Conservation (phyloP, 2,113 vertebrate species). For the Ictalurus punctatus region DNA sequence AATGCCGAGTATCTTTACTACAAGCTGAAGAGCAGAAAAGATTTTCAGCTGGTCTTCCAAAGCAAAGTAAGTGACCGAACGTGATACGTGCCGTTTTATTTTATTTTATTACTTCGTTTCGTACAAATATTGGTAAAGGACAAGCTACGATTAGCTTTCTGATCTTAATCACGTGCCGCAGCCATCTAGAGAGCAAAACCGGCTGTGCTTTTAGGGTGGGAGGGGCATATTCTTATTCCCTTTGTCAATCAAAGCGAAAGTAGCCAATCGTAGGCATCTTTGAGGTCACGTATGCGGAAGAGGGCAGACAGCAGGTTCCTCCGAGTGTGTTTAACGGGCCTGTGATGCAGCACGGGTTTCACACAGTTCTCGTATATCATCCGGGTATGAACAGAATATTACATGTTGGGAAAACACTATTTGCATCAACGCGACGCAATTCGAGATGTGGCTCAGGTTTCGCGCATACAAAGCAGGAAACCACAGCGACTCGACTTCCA, state of each 20-base stretch:
- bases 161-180: not conserved
- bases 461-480: not conserved
- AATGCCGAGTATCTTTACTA: slow-evolving; percentile 72
- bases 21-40: slow-evolving; percentile 66
- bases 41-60: slow-evolving; percentile 72
- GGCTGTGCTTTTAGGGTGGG: not conserved
- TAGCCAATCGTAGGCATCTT: not conserved
- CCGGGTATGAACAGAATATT: not conserved
- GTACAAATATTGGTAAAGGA: not conserved
- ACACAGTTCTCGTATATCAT: not conserved
- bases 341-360: not conserved
- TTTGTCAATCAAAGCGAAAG: not conserved
- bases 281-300: not conserved
- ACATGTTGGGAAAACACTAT: not conserved
- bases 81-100: not conserved
- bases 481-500: not conserved
- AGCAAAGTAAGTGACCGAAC: slow-evolving; percentile 58
- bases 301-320: not conserved
- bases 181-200: not conserved
- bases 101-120: not conserved
- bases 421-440: not conserved
- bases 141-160: not conserved
- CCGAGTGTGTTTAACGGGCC: not conserved
- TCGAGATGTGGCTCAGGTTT: not conserved
- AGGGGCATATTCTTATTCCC: not conserved